Conservation (phyloP, 2,797 vertebrate species). For the Nyctalus aviator region DNA sequence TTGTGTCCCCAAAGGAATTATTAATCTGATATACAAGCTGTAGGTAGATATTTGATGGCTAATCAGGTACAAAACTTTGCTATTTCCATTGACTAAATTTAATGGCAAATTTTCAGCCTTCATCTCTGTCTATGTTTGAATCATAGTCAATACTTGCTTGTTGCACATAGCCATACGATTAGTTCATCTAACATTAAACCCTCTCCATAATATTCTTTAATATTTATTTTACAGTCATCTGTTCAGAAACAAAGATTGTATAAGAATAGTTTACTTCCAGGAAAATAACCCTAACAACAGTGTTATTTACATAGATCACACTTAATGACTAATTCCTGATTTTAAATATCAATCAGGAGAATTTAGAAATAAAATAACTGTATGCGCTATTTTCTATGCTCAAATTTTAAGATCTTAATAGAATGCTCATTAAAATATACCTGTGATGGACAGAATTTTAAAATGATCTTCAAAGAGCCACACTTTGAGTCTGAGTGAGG, state of each 20-base stretch:
- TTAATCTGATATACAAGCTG: neutral
- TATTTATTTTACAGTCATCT: neutral
- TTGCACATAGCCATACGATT: neutral
- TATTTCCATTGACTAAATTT: neutral
- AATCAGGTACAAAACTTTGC: neutral
- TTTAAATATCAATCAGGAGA: neutral
- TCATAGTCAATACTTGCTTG: neutral
- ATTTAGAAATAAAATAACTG: neutral
- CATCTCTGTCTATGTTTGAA: neutral
- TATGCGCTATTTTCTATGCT: neutral
- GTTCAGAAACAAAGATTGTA: neutral
- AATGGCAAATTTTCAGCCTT: neutral
- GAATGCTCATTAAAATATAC: neutral
- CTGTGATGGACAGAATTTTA: neutral
- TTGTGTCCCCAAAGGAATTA: neutral
- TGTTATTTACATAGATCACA: neutral
- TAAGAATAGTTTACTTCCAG: neutral
- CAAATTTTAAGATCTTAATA: slow-evolving; percentile 12
- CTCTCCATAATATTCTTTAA: neutral
- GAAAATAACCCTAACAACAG: neutral
- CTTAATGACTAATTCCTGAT: neutral
- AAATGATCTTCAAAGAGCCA: neutral
- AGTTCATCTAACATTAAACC: neutral
- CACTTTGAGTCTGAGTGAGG: neutral
- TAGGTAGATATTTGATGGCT: neutral